Evolutionary conservation across 2,113 vertebrate species (phyloP).

Genomic region (Tautogolabrus adspersus): DNA sequence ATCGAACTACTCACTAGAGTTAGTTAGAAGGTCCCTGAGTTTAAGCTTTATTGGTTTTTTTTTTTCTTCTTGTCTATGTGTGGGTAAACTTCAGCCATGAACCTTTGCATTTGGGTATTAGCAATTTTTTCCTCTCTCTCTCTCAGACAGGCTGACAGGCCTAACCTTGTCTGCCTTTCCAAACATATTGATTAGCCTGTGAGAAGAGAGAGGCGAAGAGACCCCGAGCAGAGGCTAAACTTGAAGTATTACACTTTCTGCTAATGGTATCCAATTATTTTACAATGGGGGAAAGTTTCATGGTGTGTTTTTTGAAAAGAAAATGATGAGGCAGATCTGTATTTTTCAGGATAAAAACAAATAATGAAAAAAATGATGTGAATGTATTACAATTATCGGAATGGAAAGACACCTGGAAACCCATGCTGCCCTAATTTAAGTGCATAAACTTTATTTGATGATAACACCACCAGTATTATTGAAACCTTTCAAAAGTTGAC

Average conservation of each 20-base stretch:
- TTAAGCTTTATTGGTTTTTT: conserved; percentile 66
- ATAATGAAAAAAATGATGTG: neutral
- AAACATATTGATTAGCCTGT: conserved; percentile 80
- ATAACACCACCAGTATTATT: no score
- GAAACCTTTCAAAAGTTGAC: conserved; percentile 4
- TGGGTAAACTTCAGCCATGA: conserved; percentile 70
- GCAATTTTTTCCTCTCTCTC: conserved; percentile 24
- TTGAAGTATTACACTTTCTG: conserved; percentile 51
- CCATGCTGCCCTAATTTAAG: neutral
- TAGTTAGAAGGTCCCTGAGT: conserved; percentile 67
- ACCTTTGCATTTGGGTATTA: conserved; percentile 67
- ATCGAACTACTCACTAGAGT: conserved; percentile 62
- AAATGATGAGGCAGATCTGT: neutral
- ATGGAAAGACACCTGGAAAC: neutral
- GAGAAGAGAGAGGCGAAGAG: conserved; percentile 61
- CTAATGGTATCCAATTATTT: conserved; percentile 49
- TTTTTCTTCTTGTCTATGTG: conserved; percentile 46
- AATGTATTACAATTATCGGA: no score
- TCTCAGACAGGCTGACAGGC: conserved; percentile 62
- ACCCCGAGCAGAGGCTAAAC: conserved; percentile 59
- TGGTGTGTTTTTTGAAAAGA: neutral
- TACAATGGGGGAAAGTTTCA: conserved; percentile 18
- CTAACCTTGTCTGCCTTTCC: conserved; percentile 75
- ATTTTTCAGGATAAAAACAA: neutral
- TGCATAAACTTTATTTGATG: no score